These are phyloP conservation scores for Plemyria rubiginata DNA, from an alignment of 2,888 invertebrate species.

Conservation along the genomic window DNA sequence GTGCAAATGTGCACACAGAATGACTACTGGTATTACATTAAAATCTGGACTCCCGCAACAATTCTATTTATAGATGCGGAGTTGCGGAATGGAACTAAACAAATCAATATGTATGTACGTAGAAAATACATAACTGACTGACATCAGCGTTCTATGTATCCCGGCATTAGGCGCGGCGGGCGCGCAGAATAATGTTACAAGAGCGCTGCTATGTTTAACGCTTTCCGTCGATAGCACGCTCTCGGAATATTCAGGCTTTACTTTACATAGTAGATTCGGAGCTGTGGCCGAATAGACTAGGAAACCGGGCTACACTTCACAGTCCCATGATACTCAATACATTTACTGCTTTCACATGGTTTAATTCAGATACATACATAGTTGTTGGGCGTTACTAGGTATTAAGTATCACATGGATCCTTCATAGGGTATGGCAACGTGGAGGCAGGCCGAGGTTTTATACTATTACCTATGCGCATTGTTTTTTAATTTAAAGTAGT, in stretches of 20 bases:
- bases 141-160: slow-evolving; percentile 23
- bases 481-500: no score
- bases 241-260: slow-evolving; percentile 24
- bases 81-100: slow-evolving; percentile 16
- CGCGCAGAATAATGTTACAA: slow-evolving; percentile 34
- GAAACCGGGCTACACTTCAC: slow-evolving; percentile 2
- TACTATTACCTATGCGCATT: no score
- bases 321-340: no score
- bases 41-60: slow-evolving; percentile 3
- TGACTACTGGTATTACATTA: neutral
- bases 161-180: slow-evolving; percentile 30
- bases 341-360: no score
- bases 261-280: slow-evolving; percentile 6
- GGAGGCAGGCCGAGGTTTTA: no score
- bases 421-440: no score
- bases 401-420: no score
- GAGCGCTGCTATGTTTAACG: slow-evolving; percentile 32
- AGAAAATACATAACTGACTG: slow-evolving; percentile 30
- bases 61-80: slow-evolving; percentile 14
- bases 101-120: slow-evolving; percentile 11
- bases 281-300: neutral
- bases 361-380: no score
- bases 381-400: no score
- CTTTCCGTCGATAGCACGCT: slow-evolving; percentile 28
- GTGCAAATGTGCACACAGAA: no score